phyloP scores from a whole-genome alignment of 2,113 vertebrate genomes.

The Pelusios castaneus region DNA sequence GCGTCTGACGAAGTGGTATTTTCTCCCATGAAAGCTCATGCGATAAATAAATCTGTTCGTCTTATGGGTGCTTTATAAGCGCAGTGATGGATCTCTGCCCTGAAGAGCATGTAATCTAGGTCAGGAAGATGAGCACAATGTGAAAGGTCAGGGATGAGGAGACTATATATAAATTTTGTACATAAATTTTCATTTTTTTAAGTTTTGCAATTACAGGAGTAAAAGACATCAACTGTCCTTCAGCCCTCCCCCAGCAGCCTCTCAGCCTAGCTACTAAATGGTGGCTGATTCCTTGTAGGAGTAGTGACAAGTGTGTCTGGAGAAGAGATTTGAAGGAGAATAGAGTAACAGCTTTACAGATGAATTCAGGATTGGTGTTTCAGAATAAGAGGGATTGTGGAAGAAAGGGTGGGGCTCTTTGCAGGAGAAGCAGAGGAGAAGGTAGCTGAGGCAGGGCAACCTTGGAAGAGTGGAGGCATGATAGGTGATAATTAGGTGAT shows the following conservation, averaged over 20 bases:
- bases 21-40: too few species aligned
- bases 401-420: background rate
- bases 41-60: too few species aligned
- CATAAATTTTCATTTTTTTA: background rate
- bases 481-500: slow-evolving; percentile 24
- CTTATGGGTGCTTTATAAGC: background rate
- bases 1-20: too few species aligned
- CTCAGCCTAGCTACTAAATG: background rate
- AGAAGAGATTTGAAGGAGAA: background rate
- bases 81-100: background rate
- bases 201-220: background rate
- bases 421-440: background rate
- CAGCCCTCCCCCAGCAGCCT: background rate
- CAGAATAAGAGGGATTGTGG: background rate
- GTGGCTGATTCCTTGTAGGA: background rate
- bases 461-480: background rate
- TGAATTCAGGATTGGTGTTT: background rate
- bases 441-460: background rate
- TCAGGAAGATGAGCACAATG: background rate
- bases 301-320: background rate
- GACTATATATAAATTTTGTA: background rate
- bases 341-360: background rate
- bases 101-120: background rate
- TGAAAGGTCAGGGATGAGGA: background rate
- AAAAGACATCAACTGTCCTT: background rate